Conservation (phyloP, 2,888 invertebrate genomes). For the Drosophila cracens region DNA sequence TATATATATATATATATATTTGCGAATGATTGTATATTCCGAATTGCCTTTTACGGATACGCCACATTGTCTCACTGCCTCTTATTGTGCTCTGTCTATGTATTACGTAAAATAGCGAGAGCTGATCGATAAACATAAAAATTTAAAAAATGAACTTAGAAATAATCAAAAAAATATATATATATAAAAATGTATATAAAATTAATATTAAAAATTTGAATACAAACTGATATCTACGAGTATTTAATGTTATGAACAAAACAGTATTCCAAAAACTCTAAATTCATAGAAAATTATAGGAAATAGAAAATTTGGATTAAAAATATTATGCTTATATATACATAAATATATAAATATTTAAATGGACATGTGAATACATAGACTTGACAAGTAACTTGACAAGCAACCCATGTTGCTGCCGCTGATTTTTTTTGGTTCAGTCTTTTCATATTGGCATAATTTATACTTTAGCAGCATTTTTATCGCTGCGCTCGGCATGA, state of each 20-base stretch:
- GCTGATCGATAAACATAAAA: conserved; percentile 22
- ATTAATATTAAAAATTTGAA: background rate
- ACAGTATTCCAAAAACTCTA: background rate
- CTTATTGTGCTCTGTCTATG: conserved; percentile 45
- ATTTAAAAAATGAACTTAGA: background rate
- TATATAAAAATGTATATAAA: background rate
- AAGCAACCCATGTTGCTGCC: conserved; percentile 31
- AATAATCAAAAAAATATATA: too few relatives aligned
- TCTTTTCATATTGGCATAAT: conserved; percentile 76
- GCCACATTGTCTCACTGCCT: conserved; percentile 67
- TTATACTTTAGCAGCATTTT: conserved; percentile 79
- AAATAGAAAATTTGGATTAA: background rate
- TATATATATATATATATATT: conserved; percentile 6
- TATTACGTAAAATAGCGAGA: conserved; percentile 41
- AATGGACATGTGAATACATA: background rate
- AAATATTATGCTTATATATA: background rate
- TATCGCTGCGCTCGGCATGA: conserved; percentile 76
- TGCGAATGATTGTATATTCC: conserved; percentile 2
- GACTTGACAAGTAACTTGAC: background rate
- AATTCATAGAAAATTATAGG: too few relatives aligned
- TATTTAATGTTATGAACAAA: background rate
- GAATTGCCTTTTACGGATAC: conserved; percentile 56
- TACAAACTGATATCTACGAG: background rate
- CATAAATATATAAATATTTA: background rate
- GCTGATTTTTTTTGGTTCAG: conserved; percentile 22